A percentile compares a stretch with the other conserved stretches of the same genome.
Conservation (phyloP, 2,113 vertebrate genomes). For the human (Homo sapiens) region GRCh38 chr2:32555001-32555500, state of each 20-base stretch:
- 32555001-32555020: not conserved
- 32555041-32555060: not conserved
- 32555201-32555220: not conserved
- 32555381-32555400: too few species aligned
- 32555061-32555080: not conserved
- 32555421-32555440: too few species aligned
- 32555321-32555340: too few species aligned
- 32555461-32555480: too few species aligned
- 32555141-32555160: not conserved
- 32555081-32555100: not conserved
- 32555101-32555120: not conserved
- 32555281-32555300: too few species aligned
- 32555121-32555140: not conserved
- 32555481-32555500: too few species aligned
- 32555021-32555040: not conserved
- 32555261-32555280: too few species aligned
- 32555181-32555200: not conserved
- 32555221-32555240: not conserved
- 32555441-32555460: too few species aligned
- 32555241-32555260: too few species aligned
- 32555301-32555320: too few species aligned
- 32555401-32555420: accelerated
- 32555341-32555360: too few species aligned
- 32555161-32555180: not conserved
- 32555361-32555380: accelerated